Evolutionary conservation across 2,113 vertebrate species (phyloP), one percentile per base, ranked within the genome.

Genomic region (Boleophthalmus pectinirostris): DNA sequence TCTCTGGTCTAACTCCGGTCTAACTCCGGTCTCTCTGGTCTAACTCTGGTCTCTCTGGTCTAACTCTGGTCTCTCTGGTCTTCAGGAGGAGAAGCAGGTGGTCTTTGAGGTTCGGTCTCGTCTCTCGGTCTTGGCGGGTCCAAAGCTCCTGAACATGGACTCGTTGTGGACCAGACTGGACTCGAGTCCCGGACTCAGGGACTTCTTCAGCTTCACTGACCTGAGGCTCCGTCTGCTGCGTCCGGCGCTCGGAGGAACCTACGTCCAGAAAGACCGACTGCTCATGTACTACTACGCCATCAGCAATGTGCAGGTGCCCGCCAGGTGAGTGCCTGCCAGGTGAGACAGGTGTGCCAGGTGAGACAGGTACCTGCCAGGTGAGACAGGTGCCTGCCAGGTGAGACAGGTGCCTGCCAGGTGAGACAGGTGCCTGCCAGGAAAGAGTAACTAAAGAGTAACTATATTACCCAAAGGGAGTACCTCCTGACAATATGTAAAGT

Each of bases 191-290:
- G 96, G 96, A 47, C 93, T 99, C 75, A 93, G 95, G 88, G 98
- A 99, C 90, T 99, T 99, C 94, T 99, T 99, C 87, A 97, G 96
- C 66, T 94, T 99, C 90, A 99, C 97, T 2, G 96, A 98, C 91
- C 95, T 99, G 81, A 93, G 96, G 23, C 94, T 99, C 81, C 91
- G 96, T 68, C 95, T 99, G 29, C 93, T 98, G 51, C 95, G 94
- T 63, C 98, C 98, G 0, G 96, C 96, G 0, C 95, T 96, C 14
- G 98, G 98, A 70, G 97, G 97, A 74, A 95, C 98, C 78, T 97
- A 96, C 46, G 96, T 98, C 78, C 96, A 98, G 79, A 94, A 94
- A 57, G 94, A 96, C 47, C 97, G 97, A 85, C 86, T 98, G 82
- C 93, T 95, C 66, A 96, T 97, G 85, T 98, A 98, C 92, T 99